These are phyloP conservation scores for Sebastes flavidus DNA, from an alignment of 2,797 vertebrate species.

Conservation along the genomic window DNA sequence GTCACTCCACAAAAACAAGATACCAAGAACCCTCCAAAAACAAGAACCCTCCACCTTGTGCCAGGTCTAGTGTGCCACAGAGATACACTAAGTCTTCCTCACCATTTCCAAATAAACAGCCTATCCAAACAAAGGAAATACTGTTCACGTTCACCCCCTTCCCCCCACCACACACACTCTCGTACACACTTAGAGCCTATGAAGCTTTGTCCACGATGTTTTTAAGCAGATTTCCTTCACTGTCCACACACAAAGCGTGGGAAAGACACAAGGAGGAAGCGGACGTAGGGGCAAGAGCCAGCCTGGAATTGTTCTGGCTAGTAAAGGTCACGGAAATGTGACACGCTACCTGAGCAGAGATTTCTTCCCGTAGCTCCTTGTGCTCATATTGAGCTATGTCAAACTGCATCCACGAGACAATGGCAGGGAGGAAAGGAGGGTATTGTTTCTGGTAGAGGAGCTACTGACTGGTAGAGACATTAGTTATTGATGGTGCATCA, in stretches of 20 bases:
- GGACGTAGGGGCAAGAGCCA: conserved; percentile 81
- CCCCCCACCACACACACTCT: conserved; percentile 12
- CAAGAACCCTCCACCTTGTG: conserved; percentile 67
- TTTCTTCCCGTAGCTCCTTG: conserved; percentile 73
- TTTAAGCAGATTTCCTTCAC: conserved; percentile 85
- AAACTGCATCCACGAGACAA: conserved; percentile 64
- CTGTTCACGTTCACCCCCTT: conserved; percentile 35
- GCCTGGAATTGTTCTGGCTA: conserved; percentile 86
- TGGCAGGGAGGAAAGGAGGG: conserved; percentile 58
- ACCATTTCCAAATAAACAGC: conserved; percentile 77
- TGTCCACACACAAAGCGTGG: conserved; percentile 84
- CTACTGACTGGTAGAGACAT: conserved; percentile 64
- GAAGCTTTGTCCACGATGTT: conserved; percentile 79
- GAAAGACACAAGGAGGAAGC: conserved; percentile 88
- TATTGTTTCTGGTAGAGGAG: conserved; percentile 58
- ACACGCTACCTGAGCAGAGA: conserved; percentile 84
- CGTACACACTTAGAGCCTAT: conserved; percentile 47
- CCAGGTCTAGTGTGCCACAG: conserved; percentile 51
- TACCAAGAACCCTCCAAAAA: conserved; percentile 53
- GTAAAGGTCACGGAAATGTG: conserved; percentile 84
- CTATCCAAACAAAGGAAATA: conserved; percentile 82
- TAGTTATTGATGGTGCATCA: conserved; percentile 38
- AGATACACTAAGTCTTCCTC: conserved; percentile 70
- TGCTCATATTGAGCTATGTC: conserved; percentile 55
- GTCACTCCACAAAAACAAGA: conserved; percentile 50